Percentiles rank a stretch among this genome's conserved stretches.
Conservation (phyloP, 37 sponge, comb jelly and placozoan species). For the Corticium candelabrum region DNA sequence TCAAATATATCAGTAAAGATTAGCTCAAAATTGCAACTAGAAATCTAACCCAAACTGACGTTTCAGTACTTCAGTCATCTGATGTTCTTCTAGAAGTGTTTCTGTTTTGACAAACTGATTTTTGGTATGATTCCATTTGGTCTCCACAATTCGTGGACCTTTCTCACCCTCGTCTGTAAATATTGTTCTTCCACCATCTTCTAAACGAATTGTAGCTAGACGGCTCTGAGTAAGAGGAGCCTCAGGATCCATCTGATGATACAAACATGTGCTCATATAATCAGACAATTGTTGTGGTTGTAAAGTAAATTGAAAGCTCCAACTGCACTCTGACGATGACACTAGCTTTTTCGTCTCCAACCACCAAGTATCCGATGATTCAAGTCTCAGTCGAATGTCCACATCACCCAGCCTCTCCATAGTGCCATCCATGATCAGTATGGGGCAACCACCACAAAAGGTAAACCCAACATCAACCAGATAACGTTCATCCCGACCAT, state of each 20-base stretch:
- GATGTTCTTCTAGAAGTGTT: too few relatives aligned
- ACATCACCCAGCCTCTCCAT: neutral
- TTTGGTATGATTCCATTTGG: neutral
- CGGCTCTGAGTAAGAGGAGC: neutral
- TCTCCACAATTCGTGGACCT: neutral
- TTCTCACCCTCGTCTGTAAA: neutral
- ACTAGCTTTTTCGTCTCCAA: neutral
- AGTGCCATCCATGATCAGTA: neutral
- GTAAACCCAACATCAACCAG: neutral
- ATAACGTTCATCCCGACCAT: neutral
- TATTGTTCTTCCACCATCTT: neutral
- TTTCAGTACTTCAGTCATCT: too few relatives aligned
- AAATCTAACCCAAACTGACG: too few relatives aligned
- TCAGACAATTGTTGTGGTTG: neutral
- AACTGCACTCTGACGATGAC: neutral
- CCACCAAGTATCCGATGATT: neutral
- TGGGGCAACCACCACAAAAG: neutral
- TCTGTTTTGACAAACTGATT: too few relatives aligned
- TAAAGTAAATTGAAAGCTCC: neutral
- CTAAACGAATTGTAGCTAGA: neutral
- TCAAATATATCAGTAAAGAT: too few relatives aligned
- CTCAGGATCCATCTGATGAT: neutral
- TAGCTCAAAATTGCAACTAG: too few relatives aligned
- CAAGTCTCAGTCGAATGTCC: neutral
- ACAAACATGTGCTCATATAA: neutral